Base-by-base conservation (phyloP, 2,888 invertebrate genomes). In the Calliopum simillimum region DNA sequence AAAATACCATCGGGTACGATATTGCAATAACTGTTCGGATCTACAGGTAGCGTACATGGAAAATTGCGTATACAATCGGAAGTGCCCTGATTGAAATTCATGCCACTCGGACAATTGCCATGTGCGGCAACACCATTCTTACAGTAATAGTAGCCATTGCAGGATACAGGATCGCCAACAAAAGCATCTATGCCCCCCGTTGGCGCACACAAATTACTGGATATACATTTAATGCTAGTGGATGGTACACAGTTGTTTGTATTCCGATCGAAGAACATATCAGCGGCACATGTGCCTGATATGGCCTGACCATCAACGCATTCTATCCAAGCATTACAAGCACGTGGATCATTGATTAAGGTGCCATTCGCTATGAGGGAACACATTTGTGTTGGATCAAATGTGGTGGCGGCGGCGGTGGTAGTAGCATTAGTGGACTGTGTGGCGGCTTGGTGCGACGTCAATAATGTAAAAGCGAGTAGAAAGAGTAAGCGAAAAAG, bases 141-240 rank as follows among this genome's bases (percentile, higher is more conserved):
- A 61, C 83, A 84, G 46, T 84, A 84, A 55, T 81, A 85, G 58
- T 84, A 85, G 0, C 79, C 77, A 62, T 76, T 80, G 69, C 84
- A 84, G 14, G 79, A 76, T 25, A 81, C 78, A 2, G 82, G 84
- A 78, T 84, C 84, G 5, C 74, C 71, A 0, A 76, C 75, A 53
- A 83, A 84, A 2, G 80, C 85, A 63, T 77, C 74, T 0, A 62
- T 2, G 2, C 56, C 43, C 2, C 67, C 59, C 6, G 68, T 70
- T 4, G 73, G 58, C 0, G 81, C 82, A 55, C 83, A 84, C 0
- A 84, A 80, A 73, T 80, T 53, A 41, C 80, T 82, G 0, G 83
- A 82, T n/a, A 80, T 19, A 46, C 83, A 84, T 41, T 64, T 76
- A 1, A 79, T 69, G 14, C 73, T 73, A 12, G 44, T 13, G 0